These are phyloP conservation scores for Nematopogon swammerdamellus DNA, from an alignment of 2,888 invertebrate species.

Conservation along the genomic window DNA sequence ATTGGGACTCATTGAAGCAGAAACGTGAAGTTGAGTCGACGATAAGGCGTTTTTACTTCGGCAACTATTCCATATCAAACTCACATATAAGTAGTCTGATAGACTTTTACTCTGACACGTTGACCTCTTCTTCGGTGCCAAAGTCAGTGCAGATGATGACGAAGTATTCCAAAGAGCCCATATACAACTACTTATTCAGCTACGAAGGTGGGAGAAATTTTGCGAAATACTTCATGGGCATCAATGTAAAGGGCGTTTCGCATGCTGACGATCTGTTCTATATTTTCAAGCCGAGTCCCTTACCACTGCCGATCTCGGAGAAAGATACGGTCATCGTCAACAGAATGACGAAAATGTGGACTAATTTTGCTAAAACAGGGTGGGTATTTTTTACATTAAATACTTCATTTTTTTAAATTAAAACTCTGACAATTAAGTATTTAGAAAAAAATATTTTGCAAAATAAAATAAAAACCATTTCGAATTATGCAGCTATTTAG, in stretches of 20 bases:
- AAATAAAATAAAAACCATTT: conserved; percentile 10
- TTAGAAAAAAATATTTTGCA: no score
- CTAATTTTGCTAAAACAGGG: conserved; percentile 21
- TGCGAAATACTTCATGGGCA: conserved; percentile 14
- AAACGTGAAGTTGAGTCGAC: conserved; percentile 20
- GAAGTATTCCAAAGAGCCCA: neutral
- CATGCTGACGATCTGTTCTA: conserved; percentile 19
- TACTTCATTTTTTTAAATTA: no score
- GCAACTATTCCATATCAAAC: conserved; percentile 30
- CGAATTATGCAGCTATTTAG: no score
- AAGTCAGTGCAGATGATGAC: conserved; percentile 1
- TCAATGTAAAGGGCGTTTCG: conserved; percentile 14
- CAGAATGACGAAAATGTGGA: conserved; percentile 15
- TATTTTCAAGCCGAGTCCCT: conserved; percentile 5
- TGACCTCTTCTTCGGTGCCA: conserved; percentile 15
- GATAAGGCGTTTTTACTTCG: conserved; percentile 37
- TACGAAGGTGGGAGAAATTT: conserved; percentile 18
- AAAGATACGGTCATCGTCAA: conserved; percentile 5
- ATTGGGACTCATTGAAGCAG: conserved; percentile 22
- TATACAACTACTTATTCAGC: conserved; percentile 19
- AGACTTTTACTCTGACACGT: conserved; percentile 20
- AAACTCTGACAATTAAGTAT: conserved; percentile 14
- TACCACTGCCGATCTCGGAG: conserved; percentile 5
- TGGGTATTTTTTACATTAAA: no score
- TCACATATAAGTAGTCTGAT: conserved; percentile 25